Percentiles rank a stretch among this genome's conserved stretches.
Evolutionary conservation across 1,140 invertebrate species (phyloP).

Genomic region (Dryas iulia): DNA sequence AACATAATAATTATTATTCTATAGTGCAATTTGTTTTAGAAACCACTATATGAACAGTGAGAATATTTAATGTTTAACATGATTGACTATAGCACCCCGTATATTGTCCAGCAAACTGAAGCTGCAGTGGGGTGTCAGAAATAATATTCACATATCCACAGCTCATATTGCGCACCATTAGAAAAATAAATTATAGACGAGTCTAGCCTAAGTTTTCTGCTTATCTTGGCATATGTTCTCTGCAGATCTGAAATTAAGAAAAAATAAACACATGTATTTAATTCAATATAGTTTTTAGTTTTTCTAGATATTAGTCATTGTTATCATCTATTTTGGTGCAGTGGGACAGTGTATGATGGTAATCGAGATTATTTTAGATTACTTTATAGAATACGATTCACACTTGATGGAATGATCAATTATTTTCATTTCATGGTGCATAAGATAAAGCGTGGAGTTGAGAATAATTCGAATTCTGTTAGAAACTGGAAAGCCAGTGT

Average conservation of each 20-base stretch:
- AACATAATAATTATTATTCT: constrained; percentile 45
- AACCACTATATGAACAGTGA: constrained; percentile 71
- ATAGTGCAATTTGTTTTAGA: constrained; percentile 64
- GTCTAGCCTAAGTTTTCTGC: constrained; percentile 66
- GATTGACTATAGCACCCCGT: constrained; percentile 76
- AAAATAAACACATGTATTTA: constrained; percentile 3
- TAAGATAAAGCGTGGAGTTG: too few relatives aligned
- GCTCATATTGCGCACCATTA: constrained; percentile 77
- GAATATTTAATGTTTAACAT: constrained; percentile 70
- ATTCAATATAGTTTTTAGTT: too few relatives aligned
- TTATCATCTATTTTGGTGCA: too few relatives aligned
- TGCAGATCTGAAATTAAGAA: constrained; percentile 64
- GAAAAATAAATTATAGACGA: constrained; percentile 78
- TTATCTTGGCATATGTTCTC: constrained; percentile 78
- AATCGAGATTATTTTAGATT: too few relatives aligned
- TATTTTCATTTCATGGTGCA: too few relatives aligned
- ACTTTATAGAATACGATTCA: too few relatives aligned
- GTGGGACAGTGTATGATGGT: too few relatives aligned
- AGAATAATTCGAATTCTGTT: too few relatives aligned
- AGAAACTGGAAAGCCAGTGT: too few relatives aligned
- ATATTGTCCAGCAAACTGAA: constrained; percentile 62
- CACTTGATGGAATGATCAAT: too few relatives aligned
- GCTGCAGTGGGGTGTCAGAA: constrained; percentile 58
- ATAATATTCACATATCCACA: constrained; percentile 74
- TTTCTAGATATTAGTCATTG: too few relatives aligned